These are phyloP conservation scores for Trichogramma pretiosum DNA, from an alignment of 1,140 invertebrate species.

Conservation along the genomic window DNA sequence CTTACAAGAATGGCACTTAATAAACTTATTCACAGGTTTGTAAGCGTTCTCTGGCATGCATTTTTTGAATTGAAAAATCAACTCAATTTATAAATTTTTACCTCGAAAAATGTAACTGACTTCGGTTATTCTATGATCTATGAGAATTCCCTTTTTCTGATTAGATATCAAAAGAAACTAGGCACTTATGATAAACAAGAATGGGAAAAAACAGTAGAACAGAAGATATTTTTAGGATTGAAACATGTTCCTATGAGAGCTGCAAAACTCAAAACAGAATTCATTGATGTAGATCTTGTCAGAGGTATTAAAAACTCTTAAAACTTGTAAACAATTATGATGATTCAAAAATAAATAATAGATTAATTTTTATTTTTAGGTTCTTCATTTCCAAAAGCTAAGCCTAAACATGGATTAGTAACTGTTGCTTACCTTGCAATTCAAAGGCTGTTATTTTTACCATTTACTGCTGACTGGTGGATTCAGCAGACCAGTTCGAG, in stretches of 20 bases:
- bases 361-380: slow-evolving; percentile 46
- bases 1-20: slow-evolving; percentile 31
- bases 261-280: slow-evolving; percentile 79
- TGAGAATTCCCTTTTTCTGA: slow-evolving; percentile 1
- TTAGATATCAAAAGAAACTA: slow-evolving; percentile 88
- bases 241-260: slow-evolving; percentile 78
- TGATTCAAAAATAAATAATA: neutral
- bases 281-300: slow-evolving; percentile 92
- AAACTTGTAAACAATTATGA: too few relatives aligned
- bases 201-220: slow-evolving; percentile 92
- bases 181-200: slow-evolving; percentile 92
- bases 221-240: slow-evolving; percentile 75
- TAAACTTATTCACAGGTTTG: slow-evolving; percentile 37
- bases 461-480: slow-evolving; percentile 80
- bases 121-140: slow-evolving; percentile 8
- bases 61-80: too few relatives aligned
- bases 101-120: too few relatives aligned
- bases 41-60: too few relatives aligned
- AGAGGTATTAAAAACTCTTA: slow-evolving; percentile 43
- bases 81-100: too few relatives aligned
- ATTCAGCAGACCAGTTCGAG: slow-evolving; percentile 70
- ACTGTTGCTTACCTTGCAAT: slow-evolving; percentile 73
- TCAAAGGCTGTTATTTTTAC: slow-evolving; percentile 70
- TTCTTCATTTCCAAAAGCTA: slow-evolving; percentile 87
- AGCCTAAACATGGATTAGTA: slow-evolving; percentile 78